Percentiles rank a stretch among this genome's conserved stretches.
phyloP scores from a whole-genome alignment of 1,140 invertebrate species.

The Dreissena polymorpha region DNA sequence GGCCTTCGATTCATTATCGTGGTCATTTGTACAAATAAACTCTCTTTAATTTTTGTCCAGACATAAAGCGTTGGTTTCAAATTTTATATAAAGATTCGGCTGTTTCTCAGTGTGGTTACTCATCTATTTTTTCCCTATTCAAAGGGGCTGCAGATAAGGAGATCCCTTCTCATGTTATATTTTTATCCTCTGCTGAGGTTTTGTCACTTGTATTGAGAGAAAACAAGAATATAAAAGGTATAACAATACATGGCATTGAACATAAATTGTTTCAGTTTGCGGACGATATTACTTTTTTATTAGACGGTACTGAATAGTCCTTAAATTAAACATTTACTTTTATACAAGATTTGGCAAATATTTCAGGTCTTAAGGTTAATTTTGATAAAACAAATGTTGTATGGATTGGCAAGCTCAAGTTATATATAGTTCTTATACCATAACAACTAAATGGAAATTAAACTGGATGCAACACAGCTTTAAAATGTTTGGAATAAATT shows the following conservation, averaged over 20 bases:
- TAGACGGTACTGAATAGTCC: not conserved
- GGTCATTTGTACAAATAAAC: slow-evolving; percentile 1
- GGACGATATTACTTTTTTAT: slow-evolving; percentile 6
- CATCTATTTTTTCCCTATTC: too few relatives aligned
- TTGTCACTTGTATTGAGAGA: not conserved
- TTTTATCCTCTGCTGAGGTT: slow-evolving; percentile 23
- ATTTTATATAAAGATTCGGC: too few relatives aligned
- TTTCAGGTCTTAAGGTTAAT: not conserved
- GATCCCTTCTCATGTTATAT: slow-evolving; percentile 24
- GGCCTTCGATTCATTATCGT: slow-evolving; percentile 1
- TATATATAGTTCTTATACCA: not conserved
- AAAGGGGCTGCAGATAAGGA: slow-evolving; percentile 17
- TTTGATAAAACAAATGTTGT: slow-evolving; percentile 11
- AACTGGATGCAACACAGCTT: too few relatives aligned
- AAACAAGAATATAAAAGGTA: not conserved
- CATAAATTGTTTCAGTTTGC: slow-evolving; percentile 17
- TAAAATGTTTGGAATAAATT: too few relatives aligned
- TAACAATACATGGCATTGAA: slow-evolving; percentile 9
- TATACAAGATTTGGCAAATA: not conserved
- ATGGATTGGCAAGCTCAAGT: slow-evolving; percentile 4
- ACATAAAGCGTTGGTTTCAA: too few relatives aligned
- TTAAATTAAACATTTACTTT: not conserved
- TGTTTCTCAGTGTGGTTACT: too few relatives aligned
- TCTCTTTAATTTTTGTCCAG: not conserved
- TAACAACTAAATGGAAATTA: too few relatives aligned